These are phyloP conservation scores for Maccullochella peelii DNA, from an alignment of 2,113 vertebrate species.

Conservation along the genomic window DNA sequence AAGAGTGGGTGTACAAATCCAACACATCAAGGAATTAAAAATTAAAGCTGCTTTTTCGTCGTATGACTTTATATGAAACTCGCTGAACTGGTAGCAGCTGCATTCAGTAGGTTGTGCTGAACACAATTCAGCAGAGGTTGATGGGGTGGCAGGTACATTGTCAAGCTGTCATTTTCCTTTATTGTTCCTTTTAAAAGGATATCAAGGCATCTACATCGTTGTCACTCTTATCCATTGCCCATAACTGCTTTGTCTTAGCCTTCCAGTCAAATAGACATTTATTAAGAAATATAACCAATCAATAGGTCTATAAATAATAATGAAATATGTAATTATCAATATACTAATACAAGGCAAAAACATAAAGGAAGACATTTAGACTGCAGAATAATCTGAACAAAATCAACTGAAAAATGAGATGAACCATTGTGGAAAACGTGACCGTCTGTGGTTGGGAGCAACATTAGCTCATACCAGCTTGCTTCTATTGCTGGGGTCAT, in stretches of 20 bases:
- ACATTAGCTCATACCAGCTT: not conserved
- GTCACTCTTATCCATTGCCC: not conserved
- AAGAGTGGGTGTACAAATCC: not conserved
- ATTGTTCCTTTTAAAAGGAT: not conserved
- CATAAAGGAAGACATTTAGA: not conserved
- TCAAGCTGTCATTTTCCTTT: not conserved
- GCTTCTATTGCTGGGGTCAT: not conserved
- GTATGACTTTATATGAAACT: not conserved
- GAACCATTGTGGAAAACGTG: too few species aligned
- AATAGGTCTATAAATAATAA: too few species aligned
- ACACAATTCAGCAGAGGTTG: not conserved
- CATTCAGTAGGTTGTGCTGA: not conserved
- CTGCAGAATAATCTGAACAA: not conserved
- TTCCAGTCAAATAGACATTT: not conserved
- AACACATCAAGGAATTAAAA: conserved; percentile 1
- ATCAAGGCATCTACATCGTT: not conserved
- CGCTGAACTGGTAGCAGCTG: not conserved
- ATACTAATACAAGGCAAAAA: too few species aligned
- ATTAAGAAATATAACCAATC: too few species aligned
- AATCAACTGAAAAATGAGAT: not conserved
- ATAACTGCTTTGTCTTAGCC: not conserved
- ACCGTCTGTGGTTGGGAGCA: not conserved
- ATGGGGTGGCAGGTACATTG: not conserved
- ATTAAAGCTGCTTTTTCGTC: not conserved
- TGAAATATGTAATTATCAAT: not conserved